Conservation (phyloP, 2,797 vertebrate genomes). For the Novumbra hubbsi region DNA sequence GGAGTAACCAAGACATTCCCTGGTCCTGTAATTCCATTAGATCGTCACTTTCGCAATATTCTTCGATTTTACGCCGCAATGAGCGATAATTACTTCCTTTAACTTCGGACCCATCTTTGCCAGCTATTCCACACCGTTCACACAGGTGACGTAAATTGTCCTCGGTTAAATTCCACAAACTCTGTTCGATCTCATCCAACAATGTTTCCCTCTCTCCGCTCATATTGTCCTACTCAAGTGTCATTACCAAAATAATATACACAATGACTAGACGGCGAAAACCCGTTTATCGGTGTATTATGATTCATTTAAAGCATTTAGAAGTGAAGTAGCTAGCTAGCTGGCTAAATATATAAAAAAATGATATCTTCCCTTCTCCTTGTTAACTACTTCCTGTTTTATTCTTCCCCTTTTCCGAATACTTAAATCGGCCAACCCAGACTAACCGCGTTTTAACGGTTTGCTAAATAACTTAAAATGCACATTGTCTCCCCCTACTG, state of each 20-base stretch:
- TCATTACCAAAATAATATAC: not conserved
- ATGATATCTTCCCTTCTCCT: not conserved
- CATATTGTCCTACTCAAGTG: not conserved
- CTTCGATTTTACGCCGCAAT: not conserved
- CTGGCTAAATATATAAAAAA: not conserved
- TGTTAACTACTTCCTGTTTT: not conserved
- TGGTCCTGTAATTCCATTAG: not conserved
- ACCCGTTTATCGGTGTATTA: not conserved
- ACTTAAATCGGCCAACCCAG: no score
- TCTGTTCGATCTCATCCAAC: not conserved
- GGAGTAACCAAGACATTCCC: not conserved
- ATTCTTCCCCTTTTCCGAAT: not conserved
- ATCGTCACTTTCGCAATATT: not conserved
- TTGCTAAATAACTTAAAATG: not conserved
- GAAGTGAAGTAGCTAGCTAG: not conserved
- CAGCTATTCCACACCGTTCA: slow-evolving; percentile 1
- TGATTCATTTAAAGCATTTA: not conserved
- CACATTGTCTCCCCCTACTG: not conserved
- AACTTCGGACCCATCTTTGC: not conserved
- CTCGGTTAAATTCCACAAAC: slow-evolving; percentile 7
- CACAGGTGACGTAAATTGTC: not conserved
- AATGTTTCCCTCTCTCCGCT: not conserved
- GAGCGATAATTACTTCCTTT: not conserved
- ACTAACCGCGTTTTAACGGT: not conserved
- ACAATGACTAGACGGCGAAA: not conserved